Evolutionary conservation across 1,140 invertebrate species (phyloP).

Genomic region (Drosophila serrata): DNA sequence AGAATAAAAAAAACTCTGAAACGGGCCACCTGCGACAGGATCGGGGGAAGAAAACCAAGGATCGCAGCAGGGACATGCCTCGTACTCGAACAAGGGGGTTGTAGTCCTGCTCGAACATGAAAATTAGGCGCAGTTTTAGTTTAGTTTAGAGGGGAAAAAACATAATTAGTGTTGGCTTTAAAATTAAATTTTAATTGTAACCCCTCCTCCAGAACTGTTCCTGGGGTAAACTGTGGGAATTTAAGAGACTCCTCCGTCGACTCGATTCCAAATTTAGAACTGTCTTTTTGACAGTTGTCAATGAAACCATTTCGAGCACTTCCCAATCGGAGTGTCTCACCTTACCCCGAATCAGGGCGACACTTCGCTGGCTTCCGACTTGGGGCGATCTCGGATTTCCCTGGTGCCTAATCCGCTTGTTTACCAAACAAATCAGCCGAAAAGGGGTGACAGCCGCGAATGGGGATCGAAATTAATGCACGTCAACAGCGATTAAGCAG

Average conservation of each 20-base stretch:
- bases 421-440: slow-evolving; percentile 69
- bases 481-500: slow-evolving; percentile 72
- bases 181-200: slow-evolving; percentile 72
- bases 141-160: slow-evolving; percentile 30
- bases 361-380: slow-evolving; percentile 60
- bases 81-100: slow-evolving; percentile 26
- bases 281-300: slow-evolving; percentile 63
- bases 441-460: slow-evolving; percentile 52
- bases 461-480: slow-evolving; percentile 60
- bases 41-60: slow-evolving; percentile 18
- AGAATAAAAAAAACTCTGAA: slow-evolving; percentile 38
- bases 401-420: slow-evolving; percentile 69
- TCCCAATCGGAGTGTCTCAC: slow-evolving; percentile 60
- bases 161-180: slow-evolving; percentile 68
- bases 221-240: slow-evolving; percentile 57
- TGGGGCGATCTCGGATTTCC: slow-evolving; percentile 61
- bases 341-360: slow-evolving; percentile 51
- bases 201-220: slow-evolving; percentile 5
- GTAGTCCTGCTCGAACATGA: slow-evolving; percentile 17
- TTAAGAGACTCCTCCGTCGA: not conserved
- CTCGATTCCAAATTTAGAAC: slow-evolving; percentile 49
- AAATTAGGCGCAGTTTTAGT: slow-evolving; percentile 55
- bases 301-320: slow-evolving; percentile 57
- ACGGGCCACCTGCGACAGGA: slow-evolving; percentile 67
- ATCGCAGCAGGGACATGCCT: slow-evolving; percentile 9